These are phyloP conservation scores for Phalloptychus januarius DNA, from an alignment of 2,797 vertebrate genomes.

Conservation along the genomic window DNA sequence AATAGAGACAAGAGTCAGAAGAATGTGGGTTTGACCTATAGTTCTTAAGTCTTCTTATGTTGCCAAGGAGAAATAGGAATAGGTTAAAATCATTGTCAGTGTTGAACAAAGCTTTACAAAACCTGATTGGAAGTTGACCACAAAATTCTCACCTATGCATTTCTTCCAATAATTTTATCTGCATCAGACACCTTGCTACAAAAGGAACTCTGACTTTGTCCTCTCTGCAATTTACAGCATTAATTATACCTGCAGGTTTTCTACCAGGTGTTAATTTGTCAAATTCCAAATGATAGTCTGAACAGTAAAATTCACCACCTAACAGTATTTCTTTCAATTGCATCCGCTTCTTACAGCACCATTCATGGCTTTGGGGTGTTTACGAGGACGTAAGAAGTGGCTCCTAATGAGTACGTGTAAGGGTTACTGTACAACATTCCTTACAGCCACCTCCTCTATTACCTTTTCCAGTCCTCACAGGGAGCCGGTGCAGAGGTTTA, in stretches of 20 bases:
- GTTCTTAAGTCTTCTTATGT: neutral
- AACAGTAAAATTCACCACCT: constrained; percentile 32
- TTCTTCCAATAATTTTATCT: neutral
- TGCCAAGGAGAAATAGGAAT: neutral
- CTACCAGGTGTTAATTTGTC: constrained; percentile 19
- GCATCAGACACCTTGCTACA: neutral
- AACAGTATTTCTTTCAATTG: constrained; percentile 36
- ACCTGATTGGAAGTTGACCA: neutral
- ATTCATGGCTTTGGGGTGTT: constrained; percentile 75
- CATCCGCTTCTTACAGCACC: constrained; percentile 44
- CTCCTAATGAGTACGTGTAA: constrained; percentile 76
- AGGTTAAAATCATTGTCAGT: neutral
- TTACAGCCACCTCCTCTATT: constrained; percentile 62
- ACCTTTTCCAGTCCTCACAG: constrained; percentile 61
- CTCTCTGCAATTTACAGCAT: neutral
- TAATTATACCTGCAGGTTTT: constrained; percentile 8
- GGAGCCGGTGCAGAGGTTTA: constrained; percentile 78
- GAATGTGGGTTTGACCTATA: neutral
- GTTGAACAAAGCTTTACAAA: neutral
- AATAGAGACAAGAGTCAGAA: neutral
- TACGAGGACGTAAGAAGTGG: constrained; percentile 79
- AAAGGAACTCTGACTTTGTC: neutral
- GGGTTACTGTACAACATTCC: constrained; percentile 78
- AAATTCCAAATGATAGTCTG: constrained; percentile 18
- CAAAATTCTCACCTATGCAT: neutral